phyloP scores from a whole-genome alignment of 2,113 vertebrate genomes.

The Meles meles region DNA sequence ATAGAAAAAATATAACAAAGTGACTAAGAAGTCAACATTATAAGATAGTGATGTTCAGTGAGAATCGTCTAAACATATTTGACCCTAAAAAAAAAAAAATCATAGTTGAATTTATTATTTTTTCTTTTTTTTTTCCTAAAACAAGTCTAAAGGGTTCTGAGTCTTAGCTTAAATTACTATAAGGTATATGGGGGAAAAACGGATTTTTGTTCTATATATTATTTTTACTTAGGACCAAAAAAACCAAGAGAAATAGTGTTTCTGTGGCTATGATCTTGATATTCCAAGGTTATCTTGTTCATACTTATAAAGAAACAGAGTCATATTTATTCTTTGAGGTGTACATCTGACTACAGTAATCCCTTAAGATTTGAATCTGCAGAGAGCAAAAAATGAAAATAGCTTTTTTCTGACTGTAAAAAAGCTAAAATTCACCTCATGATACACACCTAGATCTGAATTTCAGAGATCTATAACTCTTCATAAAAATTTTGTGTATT shows the following conservation, averaged over 20 bases:
- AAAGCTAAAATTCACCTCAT: background rate
- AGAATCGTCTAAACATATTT: background rate
- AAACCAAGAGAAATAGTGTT: background rate
- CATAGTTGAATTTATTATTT: background rate
- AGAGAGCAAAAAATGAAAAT: background rate
- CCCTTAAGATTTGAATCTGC: background rate
- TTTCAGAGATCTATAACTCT: background rate
- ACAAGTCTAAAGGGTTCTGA: background rate
- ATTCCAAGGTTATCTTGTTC: background rate
- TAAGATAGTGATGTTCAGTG: background rate
- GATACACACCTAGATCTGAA: background rate
- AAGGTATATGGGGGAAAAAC: background rate
- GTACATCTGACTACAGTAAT: background rate
- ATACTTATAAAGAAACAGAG: background rate
- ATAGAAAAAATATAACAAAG: background rate
- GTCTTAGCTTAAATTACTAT: background rate
- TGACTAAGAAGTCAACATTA: background rate
- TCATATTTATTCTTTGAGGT: conserved; percentile 21
- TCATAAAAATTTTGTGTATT: background rate
- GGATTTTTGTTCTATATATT: background rate
- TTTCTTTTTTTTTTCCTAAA: background rate
- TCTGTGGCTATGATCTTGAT: background rate
- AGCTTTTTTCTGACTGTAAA: background rate
- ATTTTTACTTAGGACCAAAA: background rate
- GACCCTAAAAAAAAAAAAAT: background rate